Base-by-base conservation (phyloP, 1,140 invertebrate genomes). In the Drosophila navojoa region DNA sequence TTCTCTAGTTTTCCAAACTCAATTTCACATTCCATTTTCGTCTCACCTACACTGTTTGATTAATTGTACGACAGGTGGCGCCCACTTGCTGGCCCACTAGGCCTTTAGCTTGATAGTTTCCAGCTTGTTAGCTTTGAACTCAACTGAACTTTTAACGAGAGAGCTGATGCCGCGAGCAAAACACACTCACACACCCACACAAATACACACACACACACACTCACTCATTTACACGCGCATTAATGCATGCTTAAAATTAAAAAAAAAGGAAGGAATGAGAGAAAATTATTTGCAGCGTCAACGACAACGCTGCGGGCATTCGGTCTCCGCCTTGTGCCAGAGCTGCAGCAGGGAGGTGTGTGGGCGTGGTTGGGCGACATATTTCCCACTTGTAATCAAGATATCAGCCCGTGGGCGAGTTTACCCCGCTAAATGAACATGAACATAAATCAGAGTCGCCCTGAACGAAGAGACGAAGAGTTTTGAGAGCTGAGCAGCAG, bases 51-150 rank as follows among this genome's bases (percentile, higher is more conserved):
- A 50, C 29, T 57, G 73, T 60, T 38, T 82, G 84, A 84, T 85
- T 85, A 85, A 80, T 86, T 87, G 64, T 72, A 58, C 63, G 81
- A 74, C 77, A 84, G 72, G 71, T 82, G 79, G 78, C 71, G 73
- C 77, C 67, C 77, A 71, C 53, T 53, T 64, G 57, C 32, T 32
- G 32, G 32, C 32, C 62, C 38, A 73, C 61, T 73, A 73, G 71
- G 53, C 38, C 55, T 40, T 35, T 54, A 10, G 74, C 78, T 87
- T 82, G 69, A 89, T 82, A 89, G 82, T 89, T 86, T 87, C 82
- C 82, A 86, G 64, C 82, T 86, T 86, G 82, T 86, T 86, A 76
- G 79, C 80, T 86, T 86, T 87, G 82, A 86, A 86, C 82, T 82
- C 71, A 87, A 82, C 76, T 89, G 84, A 87, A 87, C 82, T 89